Conservation (phyloP, 2,888 invertebrate species). For the Caenorhabditis sp. region DNA sequence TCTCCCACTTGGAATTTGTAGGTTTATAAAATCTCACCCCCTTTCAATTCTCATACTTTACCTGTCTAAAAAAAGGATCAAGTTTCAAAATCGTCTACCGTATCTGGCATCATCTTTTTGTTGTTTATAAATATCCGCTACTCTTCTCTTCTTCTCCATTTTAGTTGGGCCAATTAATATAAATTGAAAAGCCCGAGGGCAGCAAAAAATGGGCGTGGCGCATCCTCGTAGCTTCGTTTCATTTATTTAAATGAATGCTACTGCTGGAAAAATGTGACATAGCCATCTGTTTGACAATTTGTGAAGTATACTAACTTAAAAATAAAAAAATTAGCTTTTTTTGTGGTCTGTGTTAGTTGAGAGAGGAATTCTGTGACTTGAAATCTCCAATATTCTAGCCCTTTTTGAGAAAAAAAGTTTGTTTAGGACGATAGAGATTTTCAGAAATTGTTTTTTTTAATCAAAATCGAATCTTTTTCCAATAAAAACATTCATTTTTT, state of each 20-base stretch:
- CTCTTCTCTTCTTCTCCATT: not conserved
- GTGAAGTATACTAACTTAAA: too few relatives aligned
- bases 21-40: not conserved
- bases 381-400: too few relatives aligned
- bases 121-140: not conserved
- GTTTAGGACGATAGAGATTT: too few relatives aligned
- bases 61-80: too few relatives aligned
- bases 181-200: constrained; percentile 39
- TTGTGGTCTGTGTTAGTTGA: too few relatives aligned
- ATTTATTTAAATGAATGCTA: constrained; percentile 1
- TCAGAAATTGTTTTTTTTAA: not conserved
- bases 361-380: too few relatives aligned
- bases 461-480: not conserved
- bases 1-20: not conserved
- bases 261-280: too few relatives aligned
- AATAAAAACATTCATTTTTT: not conserved
- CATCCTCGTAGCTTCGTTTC: not conserved
- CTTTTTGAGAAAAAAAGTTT: too few relatives aligned
- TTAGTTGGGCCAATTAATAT: constrained; percentile 35
- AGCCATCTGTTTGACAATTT: too few relatives aligned
- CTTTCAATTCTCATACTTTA: not conserved
- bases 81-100: not conserved
- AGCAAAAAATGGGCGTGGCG: constrained; percentile 4
- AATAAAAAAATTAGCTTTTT: too few relatives aligned
- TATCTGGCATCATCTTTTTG: not conserved